Conservation (phyloP, 2,113 vertebrate species). For the Microcebus lehilahytsara region DNA sequence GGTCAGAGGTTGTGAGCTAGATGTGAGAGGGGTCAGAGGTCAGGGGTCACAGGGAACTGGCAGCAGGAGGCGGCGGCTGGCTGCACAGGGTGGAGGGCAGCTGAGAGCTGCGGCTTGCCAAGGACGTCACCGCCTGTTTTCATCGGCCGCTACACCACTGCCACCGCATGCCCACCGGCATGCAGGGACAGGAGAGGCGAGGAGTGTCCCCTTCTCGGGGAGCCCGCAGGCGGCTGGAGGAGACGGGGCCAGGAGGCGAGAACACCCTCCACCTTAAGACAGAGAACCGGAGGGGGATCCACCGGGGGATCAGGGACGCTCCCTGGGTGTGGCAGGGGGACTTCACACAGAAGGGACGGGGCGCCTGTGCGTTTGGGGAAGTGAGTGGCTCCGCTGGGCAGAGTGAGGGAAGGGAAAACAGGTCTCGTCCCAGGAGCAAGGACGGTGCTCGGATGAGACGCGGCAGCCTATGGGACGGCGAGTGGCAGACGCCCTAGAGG, state of each 20-base stretch:
- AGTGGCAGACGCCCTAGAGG: fast-evolving
- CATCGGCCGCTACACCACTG: too few relatives aligned
- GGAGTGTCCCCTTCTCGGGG: not conserved
- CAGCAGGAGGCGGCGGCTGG: not conserved
- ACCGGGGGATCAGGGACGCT: fast-evolving
- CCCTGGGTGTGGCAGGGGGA: too few relatives aligned
- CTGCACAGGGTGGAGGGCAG: fast-evolving
- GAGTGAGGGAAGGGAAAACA: not conserved
- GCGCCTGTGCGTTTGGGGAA: not conserved
- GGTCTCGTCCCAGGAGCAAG: fast-evolving
- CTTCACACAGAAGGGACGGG: too few relatives aligned
- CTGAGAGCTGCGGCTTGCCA: not conserved
- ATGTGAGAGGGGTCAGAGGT: not conserved
- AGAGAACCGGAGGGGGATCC: not conserved
- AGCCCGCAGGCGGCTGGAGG: not conserved
- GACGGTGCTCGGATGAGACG: fast-evolving
- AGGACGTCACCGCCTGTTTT: not conserved
- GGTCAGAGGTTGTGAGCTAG: not conserved
- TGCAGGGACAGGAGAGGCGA: fast-evolving
- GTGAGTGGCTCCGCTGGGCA: not conserved
- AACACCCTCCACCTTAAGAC: not conserved
- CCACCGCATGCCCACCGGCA: fast-evolving
- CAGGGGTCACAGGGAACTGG: not conserved
- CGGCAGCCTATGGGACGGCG: fast-evolving
- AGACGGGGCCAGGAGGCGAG: fast-evolving